A percentile compares a stretch with the other conserved stretches of the same genome.
These are phyloP conservation scores for Anadara kagoshimensis DNA, from an alignment of 1,140 invertebrate species.

Conservation along the genomic window DNA sequence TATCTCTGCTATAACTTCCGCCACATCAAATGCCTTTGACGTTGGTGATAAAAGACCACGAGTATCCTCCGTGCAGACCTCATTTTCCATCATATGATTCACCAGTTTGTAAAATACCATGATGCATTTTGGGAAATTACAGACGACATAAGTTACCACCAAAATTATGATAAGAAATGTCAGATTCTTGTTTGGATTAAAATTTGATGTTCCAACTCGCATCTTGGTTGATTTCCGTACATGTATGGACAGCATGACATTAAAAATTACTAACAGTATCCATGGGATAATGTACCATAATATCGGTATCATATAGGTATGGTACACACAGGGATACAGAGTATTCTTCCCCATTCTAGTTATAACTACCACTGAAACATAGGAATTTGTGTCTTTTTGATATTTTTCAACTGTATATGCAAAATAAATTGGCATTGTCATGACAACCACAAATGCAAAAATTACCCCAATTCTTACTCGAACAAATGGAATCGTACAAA, in stretches of 20 bases:
- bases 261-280: slow-evolving; percentile 39
- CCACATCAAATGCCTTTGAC: slow-evolving; percentile 22
- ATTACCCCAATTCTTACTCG: slow-evolving; percentile 20
- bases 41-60: slow-evolving; percentile 14
- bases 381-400: slow-evolving; percentile 1
- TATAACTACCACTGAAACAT: slow-evolving; percentile 19
- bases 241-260: slow-evolving; percentile 40
- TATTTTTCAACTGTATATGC: slow-evolving; percentile 23
- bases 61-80: slow-evolving; percentile 35
- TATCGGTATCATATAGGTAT: slow-evolving; percentile 47
- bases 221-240: slow-evolving; percentile 50
- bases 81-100: slow-evolving; percentile 23
- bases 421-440: slow-evolving; percentile 45
- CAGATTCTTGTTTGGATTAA: slow-evolving; percentile 49
- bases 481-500: slow-evolving; percentile 33
- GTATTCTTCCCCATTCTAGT: slow-evolving; percentile 25
- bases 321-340: slow-evolving; percentile 42
- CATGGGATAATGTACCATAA: slow-evolving; percentile 54
- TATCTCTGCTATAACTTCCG: slow-evolving; percentile 37
- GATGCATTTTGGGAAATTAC: slow-evolving; percentile 48
- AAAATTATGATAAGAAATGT: slow-evolving; percentile 48
- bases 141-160: slow-evolving; percentile 45
- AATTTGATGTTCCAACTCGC: slow-evolving; percentile 37
- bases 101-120: slow-evolving; percentile 40
- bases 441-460: slow-evolving; percentile 12